Evolutionary conservation across 2,113 vertebrate genomes (phyloP).

Genomic region (Chaetorhynchus papuensis): DNA sequence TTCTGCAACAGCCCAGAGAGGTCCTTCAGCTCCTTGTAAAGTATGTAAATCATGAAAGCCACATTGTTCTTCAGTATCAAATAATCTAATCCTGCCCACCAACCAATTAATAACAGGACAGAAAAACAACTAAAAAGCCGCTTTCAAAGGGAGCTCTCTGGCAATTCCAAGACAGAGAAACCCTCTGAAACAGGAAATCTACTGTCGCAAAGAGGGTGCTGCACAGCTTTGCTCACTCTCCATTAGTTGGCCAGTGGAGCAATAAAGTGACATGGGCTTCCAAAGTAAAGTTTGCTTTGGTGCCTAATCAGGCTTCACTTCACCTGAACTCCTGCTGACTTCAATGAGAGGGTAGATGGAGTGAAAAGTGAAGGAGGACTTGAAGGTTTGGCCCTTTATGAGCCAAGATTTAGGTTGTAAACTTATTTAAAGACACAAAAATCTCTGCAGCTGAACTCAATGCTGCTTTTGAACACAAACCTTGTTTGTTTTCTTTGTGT

Average conservation of each 20-base stretch:
- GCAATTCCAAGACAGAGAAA: background rate
- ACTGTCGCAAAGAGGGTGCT: background rate
- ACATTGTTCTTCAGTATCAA: background rate
- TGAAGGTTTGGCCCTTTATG: background rate
- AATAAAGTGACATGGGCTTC: background rate
- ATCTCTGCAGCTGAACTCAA: constrained; percentile 15
- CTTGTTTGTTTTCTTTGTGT: constrained; percentile 34
- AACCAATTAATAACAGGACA: background rate
- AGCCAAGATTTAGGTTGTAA: constrained; percentile 21
- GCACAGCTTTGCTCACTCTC: background rate
- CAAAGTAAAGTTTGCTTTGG: constrained; percentile 54
- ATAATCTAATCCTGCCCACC: background rate
- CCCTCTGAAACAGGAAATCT: background rate
- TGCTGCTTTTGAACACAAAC: background rate
- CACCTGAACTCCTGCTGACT: constrained; percentile 39
- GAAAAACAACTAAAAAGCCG: background rate
- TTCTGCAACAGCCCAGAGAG: background rate
- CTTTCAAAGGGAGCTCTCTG: background rate
- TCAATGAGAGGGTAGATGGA: background rate
- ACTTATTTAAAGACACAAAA: constrained; percentile 18
- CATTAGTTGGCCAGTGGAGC: background rate
- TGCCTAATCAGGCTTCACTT: constrained; percentile 33
- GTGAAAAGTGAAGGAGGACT: background rate
- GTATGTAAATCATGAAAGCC: background rate
- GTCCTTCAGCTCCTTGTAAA: background rate